Evolutionary conservation across 2,113 vertebrate species (phyloP).

Genomic region (Cynocephalus volans): DNA sequence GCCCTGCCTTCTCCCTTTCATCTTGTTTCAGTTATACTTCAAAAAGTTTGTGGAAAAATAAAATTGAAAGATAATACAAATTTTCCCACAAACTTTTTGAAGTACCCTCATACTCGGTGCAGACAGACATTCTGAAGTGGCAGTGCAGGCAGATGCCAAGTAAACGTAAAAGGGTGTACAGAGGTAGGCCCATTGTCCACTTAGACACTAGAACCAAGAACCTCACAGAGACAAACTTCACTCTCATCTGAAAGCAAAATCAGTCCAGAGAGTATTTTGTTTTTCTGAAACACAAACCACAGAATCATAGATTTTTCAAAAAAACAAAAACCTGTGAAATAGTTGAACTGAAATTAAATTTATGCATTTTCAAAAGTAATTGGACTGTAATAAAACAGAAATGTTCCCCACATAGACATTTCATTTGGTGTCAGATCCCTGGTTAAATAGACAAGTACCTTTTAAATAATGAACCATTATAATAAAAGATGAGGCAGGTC

Average conservation of each 20-base stretch:
- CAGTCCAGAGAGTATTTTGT: background rate
- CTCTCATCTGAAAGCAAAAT: constrained; percentile 41
- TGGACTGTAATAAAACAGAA: background rate
- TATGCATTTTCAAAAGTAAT: constrained; percentile 21
- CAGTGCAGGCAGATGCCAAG: background rate
- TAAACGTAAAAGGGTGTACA: background rate
- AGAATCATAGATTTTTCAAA: background rate
- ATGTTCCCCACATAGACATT: background rate
- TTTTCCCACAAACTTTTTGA: too few relatives aligned
- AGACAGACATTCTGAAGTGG: background rate
- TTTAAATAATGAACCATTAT: background rate
- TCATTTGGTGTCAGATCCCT: background rate
- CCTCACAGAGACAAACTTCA: background rate
- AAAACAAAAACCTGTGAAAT: constrained; percentile 21
- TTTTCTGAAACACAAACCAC: background rate
- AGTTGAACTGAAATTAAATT: constrained; percentile 41
- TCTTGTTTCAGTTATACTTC: background rate
- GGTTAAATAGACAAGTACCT: background rate
- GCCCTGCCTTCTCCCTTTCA: background rate
- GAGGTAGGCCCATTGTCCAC: background rate
- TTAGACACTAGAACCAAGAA: background rate
- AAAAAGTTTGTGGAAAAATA: too few relatives aligned
- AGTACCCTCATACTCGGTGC: background rate
- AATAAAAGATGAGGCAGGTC: background rate
- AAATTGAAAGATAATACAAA: too few relatives aligned